These are phyloP conservation scores for Choloepus didactylus DNA, from an alignment of 2,797 vertebrate species.

Conservation along the genomic window DNA sequence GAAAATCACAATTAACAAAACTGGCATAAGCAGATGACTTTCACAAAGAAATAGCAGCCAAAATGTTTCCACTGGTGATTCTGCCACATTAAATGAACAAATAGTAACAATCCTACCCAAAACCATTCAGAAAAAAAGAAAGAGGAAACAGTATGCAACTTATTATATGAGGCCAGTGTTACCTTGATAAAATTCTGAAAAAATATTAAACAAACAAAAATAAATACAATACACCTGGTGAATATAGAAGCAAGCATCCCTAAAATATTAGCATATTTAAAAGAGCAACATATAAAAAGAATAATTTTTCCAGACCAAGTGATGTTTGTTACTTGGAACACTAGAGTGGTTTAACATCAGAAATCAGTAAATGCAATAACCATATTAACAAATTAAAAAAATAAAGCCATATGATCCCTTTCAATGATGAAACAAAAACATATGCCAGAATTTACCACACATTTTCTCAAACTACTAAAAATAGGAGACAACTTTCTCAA, in stretches of 20 bases:
- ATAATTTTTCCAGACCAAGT: neutral
- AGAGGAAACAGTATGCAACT: neutral
- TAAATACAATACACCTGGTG: neutral
- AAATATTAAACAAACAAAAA: neutral
- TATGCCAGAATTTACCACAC: neutral
- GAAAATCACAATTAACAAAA: neutral
- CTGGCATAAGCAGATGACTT: neutral
- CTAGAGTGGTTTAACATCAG: neutral
- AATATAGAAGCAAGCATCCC: neutral
- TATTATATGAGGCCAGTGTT: neutral
- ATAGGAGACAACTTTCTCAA: neutral
- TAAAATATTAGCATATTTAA: neutral
- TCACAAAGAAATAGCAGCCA: neutral
- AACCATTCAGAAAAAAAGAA: neutral
- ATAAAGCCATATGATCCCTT: no score
- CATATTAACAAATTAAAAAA: no score
- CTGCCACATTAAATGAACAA: neutral
- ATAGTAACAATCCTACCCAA: neutral
- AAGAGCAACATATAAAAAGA: neutral
- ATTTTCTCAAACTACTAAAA: neutral
- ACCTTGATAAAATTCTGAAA: neutral
- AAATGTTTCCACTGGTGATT: neutral
- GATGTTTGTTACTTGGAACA: neutral
- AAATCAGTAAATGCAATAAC: no score
- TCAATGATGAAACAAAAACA: no score